Percentiles rank a stretch among this genome's conserved stretches.
Evolutionary conservation across 2,888 invertebrate species (phyloP).

Genomic region (Xanthorhoe designata): DNA sequence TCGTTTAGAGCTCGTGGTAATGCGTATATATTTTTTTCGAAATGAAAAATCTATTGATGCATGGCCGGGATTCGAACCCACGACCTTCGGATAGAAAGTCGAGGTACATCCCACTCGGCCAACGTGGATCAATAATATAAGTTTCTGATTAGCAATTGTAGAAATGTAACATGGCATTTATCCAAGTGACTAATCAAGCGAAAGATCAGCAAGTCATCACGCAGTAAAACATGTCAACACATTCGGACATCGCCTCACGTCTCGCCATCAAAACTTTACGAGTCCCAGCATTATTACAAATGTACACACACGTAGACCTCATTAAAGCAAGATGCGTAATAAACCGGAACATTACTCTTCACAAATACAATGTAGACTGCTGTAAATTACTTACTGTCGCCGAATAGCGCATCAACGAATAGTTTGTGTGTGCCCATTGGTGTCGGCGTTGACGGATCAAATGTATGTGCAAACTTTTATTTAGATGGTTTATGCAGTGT

Average conservation of each 20-base stretch:
- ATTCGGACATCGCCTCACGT: slow-evolving; percentile 32
- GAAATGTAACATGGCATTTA: neutral
- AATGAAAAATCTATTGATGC: too few species aligned
- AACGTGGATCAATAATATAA: too few species aligned
- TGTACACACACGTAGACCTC: slow-evolving; percentile 58
- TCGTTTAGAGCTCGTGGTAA: too few species aligned
- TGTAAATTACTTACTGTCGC: slow-evolving; percentile 83
- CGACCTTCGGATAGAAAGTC: too few species aligned
- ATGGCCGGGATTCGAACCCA: too few species aligned
- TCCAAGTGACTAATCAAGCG: neutral
- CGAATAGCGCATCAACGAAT: slow-evolving; percentile 78
- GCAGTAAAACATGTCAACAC: slow-evolving; percentile 13
- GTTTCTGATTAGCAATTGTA: too few species aligned
- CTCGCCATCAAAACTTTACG: slow-evolving; percentile 50
- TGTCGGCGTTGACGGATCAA: slow-evolving; percentile 36
- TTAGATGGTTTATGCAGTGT: too few species aligned
- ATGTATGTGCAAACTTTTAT: neutral
- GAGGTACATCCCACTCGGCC: too few species aligned
- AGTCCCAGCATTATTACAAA: slow-evolving; percentile 39
- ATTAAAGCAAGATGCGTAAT: slow-evolving; percentile 77
- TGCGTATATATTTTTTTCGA: too few species aligned
- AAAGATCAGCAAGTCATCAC: neutral
- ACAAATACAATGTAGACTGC: slow-evolving; percentile 72
- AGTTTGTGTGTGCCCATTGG: slow-evolving; percentile 62
- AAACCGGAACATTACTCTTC: slow-evolving; percentile 75